Base-by-base conservation (phyloP, 2,797 vertebrate species). In the Pangasius mekongensis region DNA sequence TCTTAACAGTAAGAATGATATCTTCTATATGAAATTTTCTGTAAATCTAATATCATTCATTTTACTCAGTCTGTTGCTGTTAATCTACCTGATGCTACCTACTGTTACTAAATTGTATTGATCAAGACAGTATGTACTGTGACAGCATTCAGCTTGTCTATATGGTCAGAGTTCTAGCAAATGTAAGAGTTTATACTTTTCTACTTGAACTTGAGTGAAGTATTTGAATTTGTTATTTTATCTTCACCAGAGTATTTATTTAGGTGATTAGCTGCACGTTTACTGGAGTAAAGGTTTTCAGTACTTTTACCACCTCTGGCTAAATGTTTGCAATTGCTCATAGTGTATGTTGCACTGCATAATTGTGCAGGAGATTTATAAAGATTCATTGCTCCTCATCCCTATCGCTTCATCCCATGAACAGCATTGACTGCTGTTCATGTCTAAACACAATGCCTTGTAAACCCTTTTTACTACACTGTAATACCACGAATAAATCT, bases 401-500 rank as follows among this genome's bases (percentile, higher is more conserved):
- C 30, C 9, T 84, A 11, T 39, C 33, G 43, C 10, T 54, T 54
- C 43, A 30, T 56, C 30, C 39, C 9, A 39, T 62, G 60, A 67
- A 22, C 6, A 6, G 60, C 56, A 49, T 64, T 87, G 36, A 54
- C 18, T 77, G 58, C 10, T 43, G 20, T 77, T 64, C 24, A 77
- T 86, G n/a, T 84, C 16, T 66, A 67, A 84, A 56, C 33, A 56
- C 30, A 27, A 67, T 58, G 71, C 27, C 14, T 36, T 58, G 47
- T 69, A 49, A 67, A 69, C 43, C 18, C 30, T 47, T n/a, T 39
- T 58, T 60, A 58, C 49, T 80, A 18, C 30, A 66, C n/a, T 30
- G 33, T 56, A 84, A 77, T 27, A 24, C n/a, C n/a, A 54, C 49
- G 22, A 66, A 60, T 84, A 56, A 88, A 33, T 47, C 13, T 58